Evolutionary conservation across 2,113 vertebrate genomes (phyloP).

Genomic region (Lynx canadensis): DNA sequence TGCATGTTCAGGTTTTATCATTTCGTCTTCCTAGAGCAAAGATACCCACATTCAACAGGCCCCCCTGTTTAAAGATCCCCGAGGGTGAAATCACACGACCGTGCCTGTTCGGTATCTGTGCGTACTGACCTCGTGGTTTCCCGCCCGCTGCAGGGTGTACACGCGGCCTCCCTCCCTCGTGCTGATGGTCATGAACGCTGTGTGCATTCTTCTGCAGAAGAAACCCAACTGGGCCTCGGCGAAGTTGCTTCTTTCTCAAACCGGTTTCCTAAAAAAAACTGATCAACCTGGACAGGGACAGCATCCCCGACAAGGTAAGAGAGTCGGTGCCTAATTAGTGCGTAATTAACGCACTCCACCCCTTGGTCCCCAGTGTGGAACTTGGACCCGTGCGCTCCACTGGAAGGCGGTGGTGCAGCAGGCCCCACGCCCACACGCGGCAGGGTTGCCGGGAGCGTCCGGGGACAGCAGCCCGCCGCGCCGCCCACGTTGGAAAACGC

Average conservation of each 20-base stretch:
- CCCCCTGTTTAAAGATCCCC: neutral
- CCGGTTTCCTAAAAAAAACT: constrained; percentile 83
- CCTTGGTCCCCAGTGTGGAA: neutral
- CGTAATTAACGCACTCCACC: fast-evolving
- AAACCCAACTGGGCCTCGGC: constrained; percentile 83
- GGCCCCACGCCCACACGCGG: neutral
- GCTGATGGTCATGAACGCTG: constrained; percentile 85
- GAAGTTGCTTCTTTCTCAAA: constrained; percentile 83
- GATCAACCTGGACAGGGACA: constrained; percentile 84
- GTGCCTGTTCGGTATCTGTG: neutral
- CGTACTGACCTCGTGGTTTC: neutral
- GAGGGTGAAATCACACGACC: neutral
- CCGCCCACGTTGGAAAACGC: neutral
- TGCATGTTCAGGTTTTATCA: neutral
- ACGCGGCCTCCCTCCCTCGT: constrained; percentile 82
- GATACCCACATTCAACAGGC: neutral
- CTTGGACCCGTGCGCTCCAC: neutral
- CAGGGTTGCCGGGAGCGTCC: neutral
- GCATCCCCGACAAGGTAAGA: constrained; percentile 84
- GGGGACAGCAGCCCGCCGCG: neutral
- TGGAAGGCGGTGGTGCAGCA: neutral
- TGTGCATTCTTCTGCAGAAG: constrained; percentile 84
- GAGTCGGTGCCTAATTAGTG: fast-evolving
- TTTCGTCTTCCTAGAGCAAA: neutral
- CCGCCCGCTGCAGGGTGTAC: constrained; percentile 78